These are phyloP conservation scores for Oppia nitens DNA, from an alignment of 1,140 invertebrate species.

Conservation along the genomic window DNA sequence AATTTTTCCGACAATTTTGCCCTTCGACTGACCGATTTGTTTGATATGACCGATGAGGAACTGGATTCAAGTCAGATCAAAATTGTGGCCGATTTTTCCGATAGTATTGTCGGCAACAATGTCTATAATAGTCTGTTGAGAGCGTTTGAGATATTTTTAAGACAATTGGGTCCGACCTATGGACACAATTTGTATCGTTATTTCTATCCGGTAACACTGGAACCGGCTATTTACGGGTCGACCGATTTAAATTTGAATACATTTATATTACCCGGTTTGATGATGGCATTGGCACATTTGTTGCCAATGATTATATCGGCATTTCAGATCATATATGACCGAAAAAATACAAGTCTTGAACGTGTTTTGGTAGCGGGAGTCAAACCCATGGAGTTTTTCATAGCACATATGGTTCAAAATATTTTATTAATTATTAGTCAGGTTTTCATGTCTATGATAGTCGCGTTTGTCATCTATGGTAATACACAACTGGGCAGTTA, in stretches of 20 bases:
- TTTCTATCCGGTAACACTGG: conserved; percentile 39
- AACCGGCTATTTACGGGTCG: conserved; percentile 79
- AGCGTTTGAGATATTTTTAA: conserved; percentile 21
- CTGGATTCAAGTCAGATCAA: conserved; percentile 5
- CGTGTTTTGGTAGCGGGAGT: conserved; percentile 78
- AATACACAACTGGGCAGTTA: conserved; percentile 61
- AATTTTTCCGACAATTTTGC: conserved; percentile 8
- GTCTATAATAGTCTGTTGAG: conserved; percentile 17
- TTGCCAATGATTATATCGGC: conserved; percentile 85
- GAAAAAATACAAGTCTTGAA: conserved; percentile 71
- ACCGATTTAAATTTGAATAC: conserved; percentile 88
- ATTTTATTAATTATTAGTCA: conserved; percentile 88
- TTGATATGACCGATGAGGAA: not conserved
- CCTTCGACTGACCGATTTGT: not conserved
- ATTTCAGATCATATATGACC: conserved; percentile 73
- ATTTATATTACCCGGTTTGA: conserved; percentile 84
- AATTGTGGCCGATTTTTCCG: conserved; percentile 3
- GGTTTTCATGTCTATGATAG: conserved; percentile 62
- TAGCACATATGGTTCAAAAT: conserved; percentile 79
- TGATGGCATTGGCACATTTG: conserved; percentile 84
- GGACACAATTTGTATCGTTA: conserved; percentile 9
- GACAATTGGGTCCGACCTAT: conserved; percentile 13
- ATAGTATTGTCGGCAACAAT: conserved; percentile 3
- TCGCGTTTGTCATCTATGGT: conserved; percentile 62
- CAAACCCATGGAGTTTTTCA: conserved; percentile 22